Base-by-base conservation (phyloP, 2,113 vertebrate species). In the Plotosus lineatus region DNA sequence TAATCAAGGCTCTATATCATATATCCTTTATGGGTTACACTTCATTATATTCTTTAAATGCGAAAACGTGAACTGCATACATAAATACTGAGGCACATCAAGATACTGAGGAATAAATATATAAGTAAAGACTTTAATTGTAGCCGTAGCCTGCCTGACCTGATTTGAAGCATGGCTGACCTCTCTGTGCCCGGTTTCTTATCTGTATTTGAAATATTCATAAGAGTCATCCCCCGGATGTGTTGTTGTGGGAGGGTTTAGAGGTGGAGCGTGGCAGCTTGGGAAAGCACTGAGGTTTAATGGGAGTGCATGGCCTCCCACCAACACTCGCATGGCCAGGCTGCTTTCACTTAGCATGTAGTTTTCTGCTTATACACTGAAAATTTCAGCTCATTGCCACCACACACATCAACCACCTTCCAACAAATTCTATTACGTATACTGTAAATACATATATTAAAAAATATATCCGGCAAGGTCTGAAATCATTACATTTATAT, bases 181-280 rank as follows among this genome's bases (percentile, higher is more conserved):
- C 83, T 82, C 83, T 82, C 78, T 80, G 63, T 65, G 85, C 78
- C 79, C 77, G 68, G 72, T 84, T 79, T 84, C 82, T 84, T 78
- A 84, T 86, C 83, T 83, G 66, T 79, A 44, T 82, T 75, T 84
- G 60, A 84, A 86, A 86, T 84, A 86, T 82, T 84, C 85, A 86
- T 84, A 79, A 86, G 66, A 56, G 80, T 77, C 80, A 42, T 44
- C 66, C 77, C 36, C 66, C 44, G 36, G 73, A 26, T 77, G 72
- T 77, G 72, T 69, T 80, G 51, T 28, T 60, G 80, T 86, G 78
- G 85, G 80, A 82, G 76, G 79, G 26, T 68, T 73, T 15, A 65
- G 80, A 84, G 83, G 77, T 83, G 80, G 58, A 79, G 72, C 80
- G 53, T 56, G 56, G 72, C 23, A 77, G 79, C 80, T 80, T 77